These are phyloP conservation scores for Calliphora vomitoria DNA, from an alignment of 2,888 invertebrate genomes.

Conservation along the genomic window DNA sequence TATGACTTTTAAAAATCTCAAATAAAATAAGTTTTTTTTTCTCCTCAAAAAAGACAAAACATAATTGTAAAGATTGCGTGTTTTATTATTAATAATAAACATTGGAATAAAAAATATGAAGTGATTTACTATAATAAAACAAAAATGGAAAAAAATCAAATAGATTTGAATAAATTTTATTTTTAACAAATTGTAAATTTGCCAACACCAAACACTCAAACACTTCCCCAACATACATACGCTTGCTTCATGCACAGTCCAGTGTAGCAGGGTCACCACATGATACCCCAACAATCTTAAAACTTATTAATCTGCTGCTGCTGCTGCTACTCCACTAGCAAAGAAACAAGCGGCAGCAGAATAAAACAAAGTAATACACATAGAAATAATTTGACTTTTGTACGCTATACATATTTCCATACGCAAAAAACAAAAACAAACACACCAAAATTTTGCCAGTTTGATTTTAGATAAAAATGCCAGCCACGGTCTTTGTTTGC, in stretches of 20 bases:
- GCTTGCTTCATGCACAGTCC: background rate
- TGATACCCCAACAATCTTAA: slow-evolving; percentile 14
- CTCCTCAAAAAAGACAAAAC: background rate
- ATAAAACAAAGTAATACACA: background rate
- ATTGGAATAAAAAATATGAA: slow-evolving; percentile 28
- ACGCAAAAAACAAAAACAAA: background rate
- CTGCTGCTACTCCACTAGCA: background rate
- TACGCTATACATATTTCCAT: background rate
- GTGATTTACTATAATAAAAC: slow-evolving; percentile 53
- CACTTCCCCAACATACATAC: slow-evolving; percentile 25
- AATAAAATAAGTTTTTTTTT: slow-evolving; percentile 9
- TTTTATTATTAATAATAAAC: slow-evolving; percentile 33
- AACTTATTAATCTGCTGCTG: slow-evolving; percentile 34
- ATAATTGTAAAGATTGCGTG: slow-evolving; percentile 38
- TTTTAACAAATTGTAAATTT: slow-evolving; percentile 64
- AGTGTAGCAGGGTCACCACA: slow-evolving; percentile 19
- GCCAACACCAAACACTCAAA: slow-evolving; percentile 51
- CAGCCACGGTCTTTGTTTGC: slow-evolving; percentile 10
- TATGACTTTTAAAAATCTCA: slow-evolving; percentile 13
- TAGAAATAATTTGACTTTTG: background rate
- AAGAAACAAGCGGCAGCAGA: background rate
- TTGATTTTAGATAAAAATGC: slow-evolving; percentile 41
- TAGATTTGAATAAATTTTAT: slow-evolving; percentile 33
- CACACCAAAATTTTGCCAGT: slow-evolving; percentile 22
- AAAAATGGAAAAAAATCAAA: background rate